These are phyloP conservation scores for Drosophila picticornis DNA, from an alignment of 2,888 invertebrate species.

Conservation along the genomic window DNA sequence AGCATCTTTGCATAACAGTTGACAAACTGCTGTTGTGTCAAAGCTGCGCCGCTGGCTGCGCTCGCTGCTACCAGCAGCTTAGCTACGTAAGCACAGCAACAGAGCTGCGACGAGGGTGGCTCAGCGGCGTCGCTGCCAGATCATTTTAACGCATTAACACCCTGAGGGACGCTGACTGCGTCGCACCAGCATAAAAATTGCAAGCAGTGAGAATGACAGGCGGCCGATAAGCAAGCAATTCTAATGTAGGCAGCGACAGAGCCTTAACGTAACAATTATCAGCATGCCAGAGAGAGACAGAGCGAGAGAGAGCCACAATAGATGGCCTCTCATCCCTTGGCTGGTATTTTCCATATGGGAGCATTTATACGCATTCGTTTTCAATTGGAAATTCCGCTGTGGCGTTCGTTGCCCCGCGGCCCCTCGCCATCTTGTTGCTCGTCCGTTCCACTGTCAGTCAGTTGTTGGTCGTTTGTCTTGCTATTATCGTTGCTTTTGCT, in stretches of 20 bases:
- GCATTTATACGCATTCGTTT: constrained; percentile 78
- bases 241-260: constrained; percentile 39
- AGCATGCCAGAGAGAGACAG: constrained; percentile 2
- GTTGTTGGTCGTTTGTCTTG: constrained; percentile 59
- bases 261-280: constrained; percentile 26
- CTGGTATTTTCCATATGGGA: constrained; percentile 76
- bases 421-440: neutral
- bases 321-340: constrained; percentile 39
- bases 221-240: constrained; percentile 60
- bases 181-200: constrained; percentile 65
- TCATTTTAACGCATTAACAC: constrained; percentile 58
- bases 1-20: constrained; percentile 52
- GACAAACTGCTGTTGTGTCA: constrained; percentile 34
- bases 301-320: constrained; percentile 2
- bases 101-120: constrained; percentile 43
- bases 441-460: constrained; percentile 10
- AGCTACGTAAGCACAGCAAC: constrained; percentile 21
- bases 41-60: constrained; percentile 18
- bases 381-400: constrained; percentile 71
- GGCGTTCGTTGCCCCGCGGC: constrained; percentile 2
- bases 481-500: constrained; percentile 59
- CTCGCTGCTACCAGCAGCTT: constrained; percentile 33
- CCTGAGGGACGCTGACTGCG: constrained; percentile 28
- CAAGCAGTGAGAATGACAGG: constrained; percentile 32
- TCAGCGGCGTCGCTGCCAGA: constrained; percentile 40